These are phyloP conservation scores for Polypterus senegalus DNA, from an alignment of 2,113 vertebrate genomes.

Conservation along the genomic window DNA sequence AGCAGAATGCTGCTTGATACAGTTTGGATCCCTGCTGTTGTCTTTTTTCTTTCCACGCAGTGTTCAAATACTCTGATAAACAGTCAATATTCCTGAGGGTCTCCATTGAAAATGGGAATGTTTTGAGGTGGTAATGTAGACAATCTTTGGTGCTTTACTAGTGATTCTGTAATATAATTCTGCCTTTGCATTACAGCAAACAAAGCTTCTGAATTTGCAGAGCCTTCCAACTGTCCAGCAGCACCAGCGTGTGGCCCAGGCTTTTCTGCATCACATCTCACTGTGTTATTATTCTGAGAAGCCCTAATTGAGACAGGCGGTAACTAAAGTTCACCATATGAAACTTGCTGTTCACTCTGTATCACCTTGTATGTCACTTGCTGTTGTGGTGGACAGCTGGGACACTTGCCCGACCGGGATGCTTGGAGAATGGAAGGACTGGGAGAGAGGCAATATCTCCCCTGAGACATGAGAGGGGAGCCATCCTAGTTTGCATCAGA, in stretches of 20 bases:
- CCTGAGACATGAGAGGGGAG: too few relatives aligned
- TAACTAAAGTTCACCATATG: not conserved
- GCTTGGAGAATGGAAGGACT: too few relatives aligned
- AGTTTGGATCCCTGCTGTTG: constrained; percentile 10
- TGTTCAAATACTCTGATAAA: constrained; percentile 15
- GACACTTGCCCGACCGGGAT: too few relatives aligned
- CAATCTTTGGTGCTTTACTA: constrained; percentile 23
- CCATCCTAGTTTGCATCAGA: too few relatives aligned
- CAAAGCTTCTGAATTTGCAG: constrained; percentile 15
- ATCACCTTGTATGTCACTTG: not conserved
- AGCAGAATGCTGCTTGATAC: constrained; percentile 15
- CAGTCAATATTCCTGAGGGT: constrained; percentile 14
- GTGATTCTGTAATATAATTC: constrained; percentile 19
- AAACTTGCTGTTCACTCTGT: not conserved
- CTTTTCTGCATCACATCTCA: not conserved
- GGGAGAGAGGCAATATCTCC: too few relatives aligned
- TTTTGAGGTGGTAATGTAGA: constrained; percentile 11
- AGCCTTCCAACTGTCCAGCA: constrained; percentile 5
- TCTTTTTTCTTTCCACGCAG: constrained; percentile 14
- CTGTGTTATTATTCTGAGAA: not conserved
- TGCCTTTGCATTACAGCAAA: constrained; percentile 19
- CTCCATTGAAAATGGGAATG: constrained; percentile 1
- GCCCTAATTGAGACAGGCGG: constrained; percentile 2
- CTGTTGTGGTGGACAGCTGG: not conserved
- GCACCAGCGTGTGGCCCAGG: not conserved